A percentile compares a stretch with the other conserved stretches of the same genome.
Evolutionary conservation across 23 tunicate species (phyloP).

Genomic region (Ascidia mentula): DNA sequence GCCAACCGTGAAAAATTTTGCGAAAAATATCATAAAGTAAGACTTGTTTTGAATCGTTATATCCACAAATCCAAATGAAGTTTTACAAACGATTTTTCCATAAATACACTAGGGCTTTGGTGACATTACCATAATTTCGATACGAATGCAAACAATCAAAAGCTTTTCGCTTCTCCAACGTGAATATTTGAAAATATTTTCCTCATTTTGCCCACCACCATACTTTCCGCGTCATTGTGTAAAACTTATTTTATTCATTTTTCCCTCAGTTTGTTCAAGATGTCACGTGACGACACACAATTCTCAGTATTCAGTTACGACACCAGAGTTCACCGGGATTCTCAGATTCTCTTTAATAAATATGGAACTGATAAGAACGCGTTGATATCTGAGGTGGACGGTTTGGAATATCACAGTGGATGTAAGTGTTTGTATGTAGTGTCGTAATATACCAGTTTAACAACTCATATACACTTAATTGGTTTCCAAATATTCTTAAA

Average conservation of each 20-base stretch:
- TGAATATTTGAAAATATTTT: too few species aligned
- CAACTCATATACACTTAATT: too few species aligned
- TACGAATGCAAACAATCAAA: too few species aligned
- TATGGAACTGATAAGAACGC: background rate
- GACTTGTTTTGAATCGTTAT: background rate
- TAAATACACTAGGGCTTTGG: too few species aligned
- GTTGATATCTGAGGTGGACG: background rate
- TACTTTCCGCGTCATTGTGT: background rate
- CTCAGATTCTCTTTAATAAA: background rate
- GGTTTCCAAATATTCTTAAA: too few species aligned
- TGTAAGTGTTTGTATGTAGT: background rate
- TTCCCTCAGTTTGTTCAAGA: background rate
- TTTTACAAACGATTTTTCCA: too few species aligned
- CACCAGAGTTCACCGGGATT: background rate
- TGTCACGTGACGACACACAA: background rate
- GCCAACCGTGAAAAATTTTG: background rate
- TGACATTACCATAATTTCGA: too few species aligned
- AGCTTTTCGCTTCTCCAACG: too few species aligned
- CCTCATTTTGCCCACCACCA: too few species aligned
- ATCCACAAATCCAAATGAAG: too few species aligned
- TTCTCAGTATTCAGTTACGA: constrained; percentile 2
- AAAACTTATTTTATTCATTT: background rate
- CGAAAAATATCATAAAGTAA: background rate
- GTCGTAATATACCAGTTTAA: too few species aligned
- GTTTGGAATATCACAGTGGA: background rate